Conservation (phyloP, 2,797 vertebrate species). For the Todus mexicanus region DNA sequence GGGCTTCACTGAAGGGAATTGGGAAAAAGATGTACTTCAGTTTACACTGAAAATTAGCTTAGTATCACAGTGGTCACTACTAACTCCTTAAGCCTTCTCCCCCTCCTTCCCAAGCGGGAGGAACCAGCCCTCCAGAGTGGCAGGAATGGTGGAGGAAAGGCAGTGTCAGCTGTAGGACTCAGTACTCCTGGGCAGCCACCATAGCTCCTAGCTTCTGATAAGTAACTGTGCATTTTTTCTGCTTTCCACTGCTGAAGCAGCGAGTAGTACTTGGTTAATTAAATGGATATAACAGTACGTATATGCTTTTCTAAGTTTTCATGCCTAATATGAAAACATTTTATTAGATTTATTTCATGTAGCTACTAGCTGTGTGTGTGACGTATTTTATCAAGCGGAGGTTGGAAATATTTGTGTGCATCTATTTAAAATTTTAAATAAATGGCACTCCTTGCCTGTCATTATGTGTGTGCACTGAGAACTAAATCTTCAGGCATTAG, state of each 20-base stretch:
- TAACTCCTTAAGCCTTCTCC: neutral
- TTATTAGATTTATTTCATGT: neutral
- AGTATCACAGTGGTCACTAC: neutral
- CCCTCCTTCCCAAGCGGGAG: neutral
- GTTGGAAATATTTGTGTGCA: neutral
- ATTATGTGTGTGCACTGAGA: neutral
- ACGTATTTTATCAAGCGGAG: neutral
- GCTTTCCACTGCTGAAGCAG: neutral
- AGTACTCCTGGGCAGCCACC: neutral
- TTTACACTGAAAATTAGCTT: neutral
- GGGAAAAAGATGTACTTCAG: neutral
- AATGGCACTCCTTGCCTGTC: neutral
- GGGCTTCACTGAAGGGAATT: neutral
- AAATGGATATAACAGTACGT: neutral
- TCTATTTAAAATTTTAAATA: neutral
- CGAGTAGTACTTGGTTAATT: neutral
- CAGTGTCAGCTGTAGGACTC: neutral
- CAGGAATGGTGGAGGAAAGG: neutral
- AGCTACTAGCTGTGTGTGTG: neutral
- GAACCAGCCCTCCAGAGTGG: neutral
- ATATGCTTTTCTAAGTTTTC: neutral
- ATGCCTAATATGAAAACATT: neutral
- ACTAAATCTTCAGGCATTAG: neutral
- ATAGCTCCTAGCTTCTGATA: neutral
- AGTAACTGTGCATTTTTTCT: rapidly evolving